Base-by-base conservation (phyloP, 2,797 vertebrate genomes). In the Psittacula derbiana region DNA sequence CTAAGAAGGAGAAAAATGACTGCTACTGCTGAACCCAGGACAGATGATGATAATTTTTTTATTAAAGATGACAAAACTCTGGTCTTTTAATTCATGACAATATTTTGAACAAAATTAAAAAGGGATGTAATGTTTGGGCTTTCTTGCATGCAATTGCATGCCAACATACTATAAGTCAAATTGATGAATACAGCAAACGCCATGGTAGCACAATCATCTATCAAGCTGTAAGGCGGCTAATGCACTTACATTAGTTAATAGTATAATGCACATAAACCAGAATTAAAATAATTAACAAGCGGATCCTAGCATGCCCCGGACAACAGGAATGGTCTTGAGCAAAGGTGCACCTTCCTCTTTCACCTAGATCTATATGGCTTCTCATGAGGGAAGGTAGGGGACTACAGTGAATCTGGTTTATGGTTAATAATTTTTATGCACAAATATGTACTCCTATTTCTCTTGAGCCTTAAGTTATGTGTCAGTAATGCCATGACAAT, bases 11-110 rank as follows among this genome's bases (percentile, higher is more conserved):
- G 44, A 23, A 47, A 47, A 47, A 47, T 23, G 12, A 12, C 46
- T 47, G 46, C 46, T 47, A 13, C 46, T 47, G 21, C 46, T 47
- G 46, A 47, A 47, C 21, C 21, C 46, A 24, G 46, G 21, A 47
- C 46, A 47, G 8, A 75, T 2, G 1, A 65, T 64, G 69, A n/a
- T 95, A 70, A 43, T 25, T 95, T 86, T 78, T 69, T 75, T 53
- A 94, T 80, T 88, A 84, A 83, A 86, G 43, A 89, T 86, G 49
- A 82, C 36, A 90, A 94, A 95, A 93, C 19, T n/a, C 24, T 57
- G 83, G 47, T 24, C 43, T 91, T 88, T 92, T 96, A 96, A 96
- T 88, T 90, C 50, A 81, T 66, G 17, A 80, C 36, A 92, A 81
- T n/a, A 85, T 61, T 81, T 93, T 64, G 55, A 75, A 71, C 16